Evolutionary conservation across 2,113 vertebrate genomes (phyloP).

Genomic region (Bombycilla garrulus): DNA sequence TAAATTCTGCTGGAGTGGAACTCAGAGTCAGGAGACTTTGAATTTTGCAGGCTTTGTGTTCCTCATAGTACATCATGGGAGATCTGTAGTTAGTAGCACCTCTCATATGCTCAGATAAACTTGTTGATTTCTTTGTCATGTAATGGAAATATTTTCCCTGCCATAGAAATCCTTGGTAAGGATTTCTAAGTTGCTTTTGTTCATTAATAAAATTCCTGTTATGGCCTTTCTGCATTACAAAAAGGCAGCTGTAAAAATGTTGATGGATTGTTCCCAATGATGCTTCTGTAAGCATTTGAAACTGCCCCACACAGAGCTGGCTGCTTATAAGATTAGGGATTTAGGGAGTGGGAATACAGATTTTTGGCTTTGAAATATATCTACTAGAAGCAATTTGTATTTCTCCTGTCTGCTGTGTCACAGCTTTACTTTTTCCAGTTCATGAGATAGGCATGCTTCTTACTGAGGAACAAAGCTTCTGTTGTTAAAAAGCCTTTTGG

Average conservation of each 20-base stretch:
- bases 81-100: neutral
- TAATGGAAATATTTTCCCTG: neutral
- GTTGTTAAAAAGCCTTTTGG: conserved; percentile 22
- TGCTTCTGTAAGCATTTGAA: conserved; percentile 21
- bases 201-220: neutral
- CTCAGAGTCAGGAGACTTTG: neutral
- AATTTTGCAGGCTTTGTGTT: neutral
- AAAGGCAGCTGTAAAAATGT: conserved; percentile 30
- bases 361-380: conserved; percentile 56
- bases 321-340: neutral
- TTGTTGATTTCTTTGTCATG: neutral
- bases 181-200: neutral
- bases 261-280: neutral
- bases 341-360: neutral
- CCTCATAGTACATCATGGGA: neutral
- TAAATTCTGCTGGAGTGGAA: neutral
- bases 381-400: conserved; percentile 4
- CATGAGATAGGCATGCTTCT: conserved; percentile 29
- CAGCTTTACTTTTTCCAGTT: conserved; percentile 57
- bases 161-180: neutral
- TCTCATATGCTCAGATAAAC: neutral
- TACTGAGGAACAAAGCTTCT: conserved; percentile 28
- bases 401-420: conserved; percentile 38
- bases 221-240: neutral
- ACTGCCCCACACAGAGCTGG: neutral